phyloP scores from a whole-genome alignment of 2,113 vertebrate species.

The Gobius niger region DNA sequence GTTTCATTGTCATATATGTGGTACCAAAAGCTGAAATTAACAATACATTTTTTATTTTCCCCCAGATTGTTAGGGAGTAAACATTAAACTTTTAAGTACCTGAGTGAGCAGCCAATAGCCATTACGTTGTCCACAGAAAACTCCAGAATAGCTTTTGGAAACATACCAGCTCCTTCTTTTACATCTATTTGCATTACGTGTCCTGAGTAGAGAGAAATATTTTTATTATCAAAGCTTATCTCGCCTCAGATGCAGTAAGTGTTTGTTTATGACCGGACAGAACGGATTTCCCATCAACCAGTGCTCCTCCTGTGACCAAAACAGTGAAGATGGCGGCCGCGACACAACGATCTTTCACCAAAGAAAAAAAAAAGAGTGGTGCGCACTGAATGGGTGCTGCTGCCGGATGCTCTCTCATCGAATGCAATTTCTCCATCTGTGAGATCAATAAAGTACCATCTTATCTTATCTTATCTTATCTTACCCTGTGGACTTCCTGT shows the following conservation, averaged over 20 bases:
- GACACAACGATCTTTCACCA: too few species aligned
- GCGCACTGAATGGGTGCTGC: too few species aligned
- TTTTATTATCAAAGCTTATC: neutral
- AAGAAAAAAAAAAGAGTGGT: too few species aligned
- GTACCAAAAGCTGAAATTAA: slow-evolving; percentile 77
- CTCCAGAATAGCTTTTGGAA: slow-evolving; percentile 45
- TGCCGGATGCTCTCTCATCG: too few species aligned
- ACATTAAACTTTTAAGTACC: slow-evolving; percentile 44
- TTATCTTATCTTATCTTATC: too few species aligned
- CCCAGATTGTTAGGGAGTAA: too few species aligned
- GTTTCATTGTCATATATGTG: slow-evolving; percentile 29
- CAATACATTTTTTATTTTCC: too few species aligned
- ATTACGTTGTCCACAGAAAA: slow-evolving; percentile 35
- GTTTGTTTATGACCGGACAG: neutral
- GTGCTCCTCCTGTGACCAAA: too few species aligned
- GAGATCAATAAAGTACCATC: too few species aligned
- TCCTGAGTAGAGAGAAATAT: slow-evolving; percentile 49
- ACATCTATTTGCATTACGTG: slow-evolving; percentile 68
- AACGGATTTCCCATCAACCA: too few species aligned
- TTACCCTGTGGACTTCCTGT: slow-evolving; percentile 66
- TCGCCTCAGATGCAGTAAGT: neutral
- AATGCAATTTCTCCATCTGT: too few species aligned
- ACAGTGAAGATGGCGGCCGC: too few species aligned
- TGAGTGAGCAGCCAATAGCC: slow-evolving; percentile 71
- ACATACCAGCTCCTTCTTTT: fast-evolving